These are phyloP conservation scores for Alligator sinensis DNA, from an alignment of 2,113 vertebrate species.

Conservation along the genomic window DNA sequence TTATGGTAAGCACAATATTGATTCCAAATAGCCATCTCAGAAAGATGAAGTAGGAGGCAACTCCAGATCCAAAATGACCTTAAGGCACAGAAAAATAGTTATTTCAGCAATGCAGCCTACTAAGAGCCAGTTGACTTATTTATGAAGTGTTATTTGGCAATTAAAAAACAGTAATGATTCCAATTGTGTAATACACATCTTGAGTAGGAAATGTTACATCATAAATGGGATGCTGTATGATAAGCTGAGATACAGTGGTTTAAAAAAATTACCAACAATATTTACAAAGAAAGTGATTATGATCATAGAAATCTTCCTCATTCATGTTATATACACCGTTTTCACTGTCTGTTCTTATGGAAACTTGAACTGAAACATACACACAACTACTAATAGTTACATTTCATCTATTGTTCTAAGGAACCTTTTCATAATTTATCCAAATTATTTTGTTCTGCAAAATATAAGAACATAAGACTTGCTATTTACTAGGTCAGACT, in stretches of 20 bases:
- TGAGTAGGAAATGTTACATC: not conserved
- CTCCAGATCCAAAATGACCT: conserved; percentile 99
- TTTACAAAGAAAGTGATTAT: not conserved
- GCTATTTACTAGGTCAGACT: too few species aligned
- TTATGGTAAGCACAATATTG: conserved; percentile 93
- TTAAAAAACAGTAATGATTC: not conserved
- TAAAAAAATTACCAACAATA: not conserved
- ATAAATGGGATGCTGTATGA: not conserved
- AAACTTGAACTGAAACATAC: not conserved
- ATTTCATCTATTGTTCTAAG: not conserved
- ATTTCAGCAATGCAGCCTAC: not conserved
- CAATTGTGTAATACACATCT: not conserved
- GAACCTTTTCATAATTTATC: not conserved
- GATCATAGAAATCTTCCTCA: not conserved
- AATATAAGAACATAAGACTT: too few species aligned
- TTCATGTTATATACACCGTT: not conserved
- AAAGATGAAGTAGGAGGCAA: conserved; percentile 99
- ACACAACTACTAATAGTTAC: not conserved
- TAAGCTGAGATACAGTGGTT: not conserved
- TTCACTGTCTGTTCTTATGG: not conserved
- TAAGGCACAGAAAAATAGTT: conserved; percentile 12
- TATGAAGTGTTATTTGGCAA: not conserved
- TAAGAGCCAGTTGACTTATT: not conserved
- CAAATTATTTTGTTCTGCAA: not conserved
- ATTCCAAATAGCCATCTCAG: conserved; percentile 97